Evolutionary conservation across 2,797 vertebrate species (phyloP), one percentile per base, ranked within the genome.

Genomic region (Sebastes taczanowskii): DNA sequence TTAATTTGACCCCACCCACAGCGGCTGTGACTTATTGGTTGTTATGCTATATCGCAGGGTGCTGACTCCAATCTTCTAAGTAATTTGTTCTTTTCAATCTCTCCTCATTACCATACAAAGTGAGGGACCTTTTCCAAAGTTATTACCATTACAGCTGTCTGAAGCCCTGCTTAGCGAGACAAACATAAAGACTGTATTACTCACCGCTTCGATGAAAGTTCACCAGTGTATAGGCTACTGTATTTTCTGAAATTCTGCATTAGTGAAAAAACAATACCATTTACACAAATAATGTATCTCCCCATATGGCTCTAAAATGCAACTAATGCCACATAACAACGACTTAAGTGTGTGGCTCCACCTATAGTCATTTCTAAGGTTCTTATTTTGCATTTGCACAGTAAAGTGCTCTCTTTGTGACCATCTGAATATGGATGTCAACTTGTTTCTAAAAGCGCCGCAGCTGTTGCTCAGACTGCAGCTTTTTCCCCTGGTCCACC

Each of bases 31-130:
- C 70, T 82, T 77, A 78, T 80, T 71, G 70, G 86, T 65, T 88
- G 82, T 84, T 82, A 84, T 78, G 86, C 70, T 72, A 75, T 89
- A 90, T 80, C 23, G 52, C 34, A 62, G 77, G 90, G 87, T 70
- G 86, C 86, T 86, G 89, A 90, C 90, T 91, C 84, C 89, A 91
- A 89, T 94, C 88, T 90, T 77, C 83, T 32, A 49, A 86, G 80
- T 88, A 88, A 93, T 92, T 89, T 89, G 78, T 84, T 84, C 74
- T 81, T 90, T 91, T 92, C 82, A 88, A 69, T 89, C 84, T 82
- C 55, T 81, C 61, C 88, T 91, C 86, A 93, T 93, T 92, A 92
- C 73, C 91, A 92, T 88, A 85, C 80, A 89, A 88, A 91, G 86
- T 88, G 79, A 76, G 83, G 56, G 84, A 81, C 83, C 79, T 89